Evolutionary conservation across 2,888 invertebrate species (phyloP).

Genomic region (Drosophila picticornis): DNA sequence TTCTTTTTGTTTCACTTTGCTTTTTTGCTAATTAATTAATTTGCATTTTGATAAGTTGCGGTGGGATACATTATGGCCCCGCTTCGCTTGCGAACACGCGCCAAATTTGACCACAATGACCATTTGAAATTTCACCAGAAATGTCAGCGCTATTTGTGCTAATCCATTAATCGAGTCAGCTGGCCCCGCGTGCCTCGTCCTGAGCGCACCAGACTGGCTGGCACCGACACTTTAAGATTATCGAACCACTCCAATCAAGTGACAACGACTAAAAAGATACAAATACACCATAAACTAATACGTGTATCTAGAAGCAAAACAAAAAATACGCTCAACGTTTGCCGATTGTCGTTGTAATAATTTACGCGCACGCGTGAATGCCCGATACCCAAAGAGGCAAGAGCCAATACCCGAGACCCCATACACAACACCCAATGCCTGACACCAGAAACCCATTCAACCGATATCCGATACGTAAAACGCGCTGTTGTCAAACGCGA

Average conservation of each 20-base stretch:
- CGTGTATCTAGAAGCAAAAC: neutral
- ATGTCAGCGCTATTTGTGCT: constrained; percentile 51
- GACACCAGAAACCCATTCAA: no score
- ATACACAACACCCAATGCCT: neutral
- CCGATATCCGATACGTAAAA: neutral
- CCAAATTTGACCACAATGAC: constrained; percentile 60
- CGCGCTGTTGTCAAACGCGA: constrained; percentile 48
- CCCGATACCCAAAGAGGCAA: constrained; percentile 3
- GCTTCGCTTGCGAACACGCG: constrained; percentile 61
- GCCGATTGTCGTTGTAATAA: constrained; percentile 55
- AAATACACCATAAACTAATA: neutral
- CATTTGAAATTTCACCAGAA: constrained; percentile 73
- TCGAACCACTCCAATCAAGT: constrained; percentile 11
- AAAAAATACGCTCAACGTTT: neutral
- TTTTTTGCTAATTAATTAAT: constrained; percentile 66
- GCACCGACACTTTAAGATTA: constrained; percentile 56
- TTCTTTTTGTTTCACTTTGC: neutral
- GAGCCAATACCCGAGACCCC: neutral
- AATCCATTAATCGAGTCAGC: constrained; percentile 46
- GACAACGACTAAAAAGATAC: constrained; percentile 20
- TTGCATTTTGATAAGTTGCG: constrained; percentile 74
- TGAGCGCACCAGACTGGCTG: constrained; percentile 68
- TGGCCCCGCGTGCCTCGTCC: constrained; percentile 47
- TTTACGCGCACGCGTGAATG: constrained; percentile 71
- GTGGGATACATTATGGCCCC: constrained; percentile 53